Conservation (phyloP, 2,888 invertebrate species). For the Spisula solida region DNA sequence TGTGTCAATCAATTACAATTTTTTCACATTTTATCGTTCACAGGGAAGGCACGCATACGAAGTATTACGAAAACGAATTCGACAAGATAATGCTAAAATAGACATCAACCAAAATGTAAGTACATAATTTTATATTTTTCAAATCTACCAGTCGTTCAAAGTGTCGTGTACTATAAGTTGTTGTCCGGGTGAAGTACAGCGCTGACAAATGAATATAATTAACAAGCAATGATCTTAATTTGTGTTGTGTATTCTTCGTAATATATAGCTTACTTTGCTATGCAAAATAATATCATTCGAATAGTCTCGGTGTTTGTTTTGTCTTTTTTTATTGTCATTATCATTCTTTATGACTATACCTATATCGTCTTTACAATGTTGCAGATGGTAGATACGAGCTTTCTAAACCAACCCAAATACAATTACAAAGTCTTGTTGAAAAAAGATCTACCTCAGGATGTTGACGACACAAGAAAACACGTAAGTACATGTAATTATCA, state of each 20-base stretch:
- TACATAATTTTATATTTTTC: neutral
- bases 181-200: neutral
- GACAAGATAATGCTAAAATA: slow-evolving; percentile 80
- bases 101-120: slow-evolving; percentile 75
- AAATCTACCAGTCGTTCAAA: too few relatives aligned
- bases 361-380: neutral
- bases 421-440: slow-evolving; percentile 73
- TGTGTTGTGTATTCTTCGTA: neutral
- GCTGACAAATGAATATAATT: neutral
- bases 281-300: neutral
- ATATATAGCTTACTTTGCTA: too few relatives aligned
- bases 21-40: slow-evolving; percentile 18
- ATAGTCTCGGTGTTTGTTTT: neutral
- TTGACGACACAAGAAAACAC: slow-evolving; percentile 74
- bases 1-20: too few relatives aligned
- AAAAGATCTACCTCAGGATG: slow-evolving; percentile 71
- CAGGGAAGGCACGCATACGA: slow-evolving; percentile 74
- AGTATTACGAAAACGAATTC: slow-evolving; percentile 69
- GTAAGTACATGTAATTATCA: slow-evolving; percentile 52
- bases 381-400: slow-evolving; percentile 73
- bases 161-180: too few relatives aligned
- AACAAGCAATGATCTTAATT: neutral
- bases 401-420: slow-evolving; percentile 69
- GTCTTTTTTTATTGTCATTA: too few relatives aligned
- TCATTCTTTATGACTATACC: too few relatives aligned